Evolutionary conservation across 2,797 vertebrate species (phyloP), one percentile per base, ranked within the genome.

Genomic region (Phataginus tricuspis): DNA sequence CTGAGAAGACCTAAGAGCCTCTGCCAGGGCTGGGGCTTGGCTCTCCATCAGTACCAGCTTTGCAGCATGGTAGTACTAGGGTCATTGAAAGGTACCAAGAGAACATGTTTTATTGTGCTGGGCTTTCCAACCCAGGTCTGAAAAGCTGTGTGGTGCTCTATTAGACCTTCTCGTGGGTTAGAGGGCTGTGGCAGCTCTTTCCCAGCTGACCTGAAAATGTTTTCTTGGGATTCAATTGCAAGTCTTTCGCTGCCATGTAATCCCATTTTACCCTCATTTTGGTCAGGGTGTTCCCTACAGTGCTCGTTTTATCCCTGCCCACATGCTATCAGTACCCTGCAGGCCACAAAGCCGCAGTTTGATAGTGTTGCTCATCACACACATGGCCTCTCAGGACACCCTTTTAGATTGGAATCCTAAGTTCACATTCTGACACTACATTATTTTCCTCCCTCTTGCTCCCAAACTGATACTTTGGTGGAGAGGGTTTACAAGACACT

Each of bases 361-460:
- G 34, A 6, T 39, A 4, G 7, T 71, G n/a, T 34, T 72, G 29
- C 51, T 75, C 77, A 37, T 93, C 55, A 45, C 45, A 45, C 75
- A 75, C 25, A 10, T 49, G n/a, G 34, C 37, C 14, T 91, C 57
- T 78, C 45, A 71, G 80, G 39, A 55, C 75, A 59, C 23, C 18
- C 72, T 87, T 96, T 90, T 84, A 63, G 71, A 64, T 86, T 90
- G 12, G 29, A 93, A 45, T 84, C 55, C 13, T 53, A 27, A 14
- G 14, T 83, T 94, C 69, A 55, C 34, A 10, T 93, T 96, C 51
- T 74, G 34, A 83, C 49, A 90, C 78, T 94, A 16, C 71, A 42
- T 85, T 84, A 51, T 82, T 74, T 94, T 96, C 49, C 82, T 12
- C 37, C 27, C 10, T 80, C 37, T 90, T 42, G 6, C 21, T 45